phyloP scores from a whole-genome alignment of 2,888 invertebrate genomes.

The Chymomyza amoena region DNA sequence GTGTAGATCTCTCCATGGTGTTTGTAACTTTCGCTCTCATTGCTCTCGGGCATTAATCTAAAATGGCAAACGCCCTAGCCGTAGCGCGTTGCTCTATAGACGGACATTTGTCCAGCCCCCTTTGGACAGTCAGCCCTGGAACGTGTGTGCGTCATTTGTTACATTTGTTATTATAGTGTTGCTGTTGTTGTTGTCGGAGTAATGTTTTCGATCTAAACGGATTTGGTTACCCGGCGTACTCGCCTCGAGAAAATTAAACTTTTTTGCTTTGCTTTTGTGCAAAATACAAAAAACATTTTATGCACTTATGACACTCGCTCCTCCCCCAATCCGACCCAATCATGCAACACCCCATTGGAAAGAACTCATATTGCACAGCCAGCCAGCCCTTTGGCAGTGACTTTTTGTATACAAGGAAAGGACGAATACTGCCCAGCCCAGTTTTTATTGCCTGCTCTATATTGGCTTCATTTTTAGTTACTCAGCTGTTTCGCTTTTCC shows the following conservation, averaged over 20 bases:
- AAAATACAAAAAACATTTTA: conserved; percentile 63
- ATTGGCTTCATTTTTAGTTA: conserved; percentile 71
- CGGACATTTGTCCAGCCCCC: conserved; percentile 1
- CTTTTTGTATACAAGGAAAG: conserved; percentile 36
- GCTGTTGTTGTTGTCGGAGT: conserved; percentile 10
- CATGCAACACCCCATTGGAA: neutral
- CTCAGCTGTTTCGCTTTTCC: conserved; percentile 59
- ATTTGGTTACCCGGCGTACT: conserved; percentile 73
- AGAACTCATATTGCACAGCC: conserved; percentile 12
- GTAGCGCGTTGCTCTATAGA: conserved; percentile 13
- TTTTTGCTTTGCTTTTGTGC: conserved; percentile 64
- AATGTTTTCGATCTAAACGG: conserved; percentile 69
- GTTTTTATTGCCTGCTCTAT: conserved; percentile 64
- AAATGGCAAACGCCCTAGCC: conserved; percentile 62
- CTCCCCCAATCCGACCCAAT: conserved; percentile 19
- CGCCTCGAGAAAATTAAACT: conserved; percentile 71
- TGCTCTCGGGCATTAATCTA: conserved; percentile 64
- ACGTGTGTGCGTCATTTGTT: conserved; percentile 66
- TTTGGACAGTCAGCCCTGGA: conserved; percentile 13
- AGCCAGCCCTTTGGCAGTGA: conserved; percentile 45
- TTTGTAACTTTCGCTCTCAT: conserved; percentile 34
- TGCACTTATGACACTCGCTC: conserved; percentile 66
- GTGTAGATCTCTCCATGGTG: neutral
- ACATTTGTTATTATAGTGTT: conserved; percentile 62
- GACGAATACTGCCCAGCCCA: conserved; percentile 38